Evolutionary conservation across 1,140 invertebrate genomes (phyloP).

Genomic region (Camponotus floridanus): DNA sequence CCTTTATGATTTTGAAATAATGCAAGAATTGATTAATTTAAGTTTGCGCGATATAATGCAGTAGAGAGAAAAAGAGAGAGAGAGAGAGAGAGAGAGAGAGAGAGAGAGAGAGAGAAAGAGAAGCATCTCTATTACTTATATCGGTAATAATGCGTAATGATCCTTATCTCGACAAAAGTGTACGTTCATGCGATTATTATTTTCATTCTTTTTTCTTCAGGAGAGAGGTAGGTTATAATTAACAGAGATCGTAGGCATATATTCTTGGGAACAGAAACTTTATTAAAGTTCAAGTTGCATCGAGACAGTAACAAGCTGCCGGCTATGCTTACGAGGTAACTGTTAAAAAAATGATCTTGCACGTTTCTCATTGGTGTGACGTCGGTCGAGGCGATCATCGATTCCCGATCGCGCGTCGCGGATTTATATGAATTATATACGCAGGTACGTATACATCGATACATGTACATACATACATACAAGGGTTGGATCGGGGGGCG

Average conservation of each 20-base stretch:
- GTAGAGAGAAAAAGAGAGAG: not conserved
- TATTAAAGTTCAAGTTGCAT: conserved; percentile 72
- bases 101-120: not conserved
- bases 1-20: not conserved
- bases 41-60: not conserved
- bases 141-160: not conserved
- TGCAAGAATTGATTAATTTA: conserved; percentile 8
- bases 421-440: conserved; percentile 62
- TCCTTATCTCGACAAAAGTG: conserved; percentile 11
- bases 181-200: conserved; percentile 40
- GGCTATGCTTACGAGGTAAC: conserved; percentile 55
- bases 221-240: conserved; percentile 34
- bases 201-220: conserved; percentile 18
- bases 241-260: not conserved
- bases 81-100: not conserved
- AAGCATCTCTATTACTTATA: not conserved
- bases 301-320: conserved; percentile 61
- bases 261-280: conserved; percentile 74
- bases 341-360: conserved; percentile 67
- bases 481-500: not conserved
- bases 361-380: conserved; percentile 31
- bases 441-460: conserved; percentile 65
- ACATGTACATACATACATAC: conserved; percentile 70
- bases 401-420: not conserved
- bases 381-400: conserved; percentile 23